Evolutionary conservation across 1,140 invertebrate species (phyloP).

Genomic region (Cardiocondyla obscurior): DNA sequence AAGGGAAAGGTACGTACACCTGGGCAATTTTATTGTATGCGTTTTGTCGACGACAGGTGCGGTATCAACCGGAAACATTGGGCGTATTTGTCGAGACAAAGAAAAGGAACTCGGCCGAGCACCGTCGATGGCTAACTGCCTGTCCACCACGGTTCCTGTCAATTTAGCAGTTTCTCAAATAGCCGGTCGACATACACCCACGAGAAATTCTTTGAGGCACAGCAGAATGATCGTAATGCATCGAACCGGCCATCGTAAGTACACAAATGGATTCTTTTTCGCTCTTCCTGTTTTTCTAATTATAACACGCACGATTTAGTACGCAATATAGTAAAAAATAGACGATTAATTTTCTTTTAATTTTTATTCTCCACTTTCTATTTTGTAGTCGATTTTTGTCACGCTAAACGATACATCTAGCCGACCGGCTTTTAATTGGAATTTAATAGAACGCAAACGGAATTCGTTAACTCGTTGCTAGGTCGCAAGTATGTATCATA

Average conservation of each 20-base stretch:
- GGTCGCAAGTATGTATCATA: background rate
- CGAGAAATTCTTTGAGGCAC: slow-evolving; percentile 88
- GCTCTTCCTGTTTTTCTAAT: slow-evolving; percentile 7
- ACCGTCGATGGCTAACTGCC: slow-evolving; percentile 84
- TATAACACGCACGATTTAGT: no score
- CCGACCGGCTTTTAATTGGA: background rate
- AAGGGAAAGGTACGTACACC: background rate
- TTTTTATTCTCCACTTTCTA: background rate
- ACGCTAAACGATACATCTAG: background rate
- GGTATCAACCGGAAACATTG: slow-evolving; percentile 77
- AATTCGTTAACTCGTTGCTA: background rate
- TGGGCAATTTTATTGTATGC: background rate
- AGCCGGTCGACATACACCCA: slow-evolving; percentile 87
- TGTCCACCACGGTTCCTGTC: slow-evolving; percentile 89
- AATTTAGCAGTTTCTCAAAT: slow-evolving; percentile 87
- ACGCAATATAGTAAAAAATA: background rate
- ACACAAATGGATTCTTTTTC: slow-evolving; percentile 9
- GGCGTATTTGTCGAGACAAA: slow-evolving; percentile 74
- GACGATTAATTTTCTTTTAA: background rate
- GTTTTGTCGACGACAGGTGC: slow-evolving; percentile 66
- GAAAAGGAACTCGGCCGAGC: slow-evolving; percentile 78
- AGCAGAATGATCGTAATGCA: slow-evolving; percentile 89
- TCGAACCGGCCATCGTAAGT: slow-evolving; percentile 84
- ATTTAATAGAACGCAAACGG: background rate
- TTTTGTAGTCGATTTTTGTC: background rate